Evolutionary conservation across 2,797 vertebrate species (phyloP).

Genomic region (Potorous gilbertii): DNA sequence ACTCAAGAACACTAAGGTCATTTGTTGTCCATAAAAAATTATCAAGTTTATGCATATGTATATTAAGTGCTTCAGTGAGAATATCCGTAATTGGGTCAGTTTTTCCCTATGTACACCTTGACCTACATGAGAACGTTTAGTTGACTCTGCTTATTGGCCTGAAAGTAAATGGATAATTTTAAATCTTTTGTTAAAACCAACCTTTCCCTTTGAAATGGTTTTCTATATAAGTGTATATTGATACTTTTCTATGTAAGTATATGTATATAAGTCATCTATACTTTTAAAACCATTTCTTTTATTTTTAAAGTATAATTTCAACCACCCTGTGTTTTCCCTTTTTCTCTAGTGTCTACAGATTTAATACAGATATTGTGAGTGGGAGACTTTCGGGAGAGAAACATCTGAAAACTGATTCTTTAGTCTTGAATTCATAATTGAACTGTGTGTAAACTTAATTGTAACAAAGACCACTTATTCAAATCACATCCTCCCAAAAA

Average conservation of each 20-base stretch:
- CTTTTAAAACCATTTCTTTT: too few species aligned
- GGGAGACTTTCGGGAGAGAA: background rate
- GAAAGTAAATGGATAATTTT: too few species aligned
- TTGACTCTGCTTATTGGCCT: too few species aligned
- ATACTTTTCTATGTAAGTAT: too few species aligned
- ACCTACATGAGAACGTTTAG: too few species aligned
- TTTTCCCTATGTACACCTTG: background rate
- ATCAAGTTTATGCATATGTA: background rate
- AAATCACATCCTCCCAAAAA: background rate
- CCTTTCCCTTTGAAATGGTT: too few species aligned
- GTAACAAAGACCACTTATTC: background rate
- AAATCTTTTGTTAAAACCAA: too few species aligned
- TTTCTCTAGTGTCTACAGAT: background rate
- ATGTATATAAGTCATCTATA: too few species aligned
- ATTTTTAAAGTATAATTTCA: background rate
- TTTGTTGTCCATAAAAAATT: background rate
- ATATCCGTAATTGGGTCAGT: background rate
- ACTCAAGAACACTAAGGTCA: background rate
- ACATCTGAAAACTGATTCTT: background rate
- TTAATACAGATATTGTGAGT: background rate
- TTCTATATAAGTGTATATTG: too few species aligned
- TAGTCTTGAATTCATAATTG: slow-evolving; percentile 5
- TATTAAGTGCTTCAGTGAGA: slow-evolving; percentile 13
- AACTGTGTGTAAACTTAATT: slow-evolving; percentile 7
- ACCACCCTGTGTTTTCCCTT: background rate